Conservation (phyloP, 2,113 vertebrate genomes). For the Lophura nycthemera region DNA sequence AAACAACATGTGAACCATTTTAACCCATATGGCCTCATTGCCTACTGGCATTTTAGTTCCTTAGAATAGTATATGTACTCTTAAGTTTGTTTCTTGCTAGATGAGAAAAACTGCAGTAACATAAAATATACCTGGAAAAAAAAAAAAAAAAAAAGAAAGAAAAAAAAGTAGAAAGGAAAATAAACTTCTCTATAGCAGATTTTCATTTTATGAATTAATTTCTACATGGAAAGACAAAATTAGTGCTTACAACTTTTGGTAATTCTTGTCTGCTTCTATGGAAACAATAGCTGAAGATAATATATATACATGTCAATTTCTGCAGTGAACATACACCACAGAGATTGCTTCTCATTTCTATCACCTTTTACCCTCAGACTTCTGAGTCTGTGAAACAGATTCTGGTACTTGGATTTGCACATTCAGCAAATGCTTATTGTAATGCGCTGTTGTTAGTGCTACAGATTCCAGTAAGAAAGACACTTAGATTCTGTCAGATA, state of each 20-base stretch:
- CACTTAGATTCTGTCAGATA: neutral
- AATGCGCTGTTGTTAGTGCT: neutral
- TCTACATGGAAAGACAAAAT: neutral
- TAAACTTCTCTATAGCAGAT: neutral
- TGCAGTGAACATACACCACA: neutral
- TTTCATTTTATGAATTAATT: neutral
- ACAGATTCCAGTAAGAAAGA: neutral
- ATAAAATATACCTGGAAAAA: neutral
- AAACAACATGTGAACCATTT: neutral
- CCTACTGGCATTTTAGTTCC: neutral
- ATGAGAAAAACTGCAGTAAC: neutral
- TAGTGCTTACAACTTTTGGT: neutral
- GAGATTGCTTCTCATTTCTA: neutral
- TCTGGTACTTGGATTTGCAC: neutral
- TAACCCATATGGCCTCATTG: accelerated
- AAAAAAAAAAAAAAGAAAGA: no score
- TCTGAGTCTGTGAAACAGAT: neutral
- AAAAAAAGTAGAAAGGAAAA: neutral
- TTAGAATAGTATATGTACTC: neutral
- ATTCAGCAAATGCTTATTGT: neutral
- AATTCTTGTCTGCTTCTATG: neutral
- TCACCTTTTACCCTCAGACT: neutral
- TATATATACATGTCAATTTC: neutral
- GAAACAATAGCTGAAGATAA: neutral
- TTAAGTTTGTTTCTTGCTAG: neutral